Base-by-base conservation (phyloP, 2,888 invertebrate species). In the Odontomyia ornata region DNA sequence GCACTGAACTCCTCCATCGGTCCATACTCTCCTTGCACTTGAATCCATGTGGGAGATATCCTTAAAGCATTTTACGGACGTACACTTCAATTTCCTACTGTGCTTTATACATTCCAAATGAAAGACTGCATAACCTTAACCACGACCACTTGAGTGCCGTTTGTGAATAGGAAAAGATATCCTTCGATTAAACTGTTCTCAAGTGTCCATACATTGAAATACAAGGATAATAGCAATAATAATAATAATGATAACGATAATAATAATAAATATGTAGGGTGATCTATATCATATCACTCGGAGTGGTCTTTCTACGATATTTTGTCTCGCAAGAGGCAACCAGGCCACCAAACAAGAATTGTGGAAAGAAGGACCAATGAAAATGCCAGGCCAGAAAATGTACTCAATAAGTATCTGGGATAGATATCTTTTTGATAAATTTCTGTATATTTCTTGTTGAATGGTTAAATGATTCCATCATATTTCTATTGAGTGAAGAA, bases 121-220 rank as follows among this genome's bases (percentile, higher is more conserved):
- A 25, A 27, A 46, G 69, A 69, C 13, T 46, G 7, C 23, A 43
- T 9, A 18, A 43, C 36, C 36, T 36, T 36, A 36, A 9, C 36
- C 36, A 36, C 9, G 9, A 73, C 36, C 57, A 73, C 73, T 73
- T 71, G 71, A 71, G 27, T 47, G 47, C 25, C 60, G 27, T 52
- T 52, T 9, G 47, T 73, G 52, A 73, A 73, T 57, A 25, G 73
- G 73, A 73, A 36, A 73, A 30, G 73, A 73, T 73, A 73, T 73
- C 60, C 73, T 73, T 73, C 73, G 73, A 73, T 73, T 73, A 73
- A 73, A 73, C 73, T 73, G 73, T 73, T 73, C 73, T 73, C 73
- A 73, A 73, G 73, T 73, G 73, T 56, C 21, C 25, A 57, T 57
- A 73, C 57, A 73, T 18, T 23, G 57, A 60, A 73, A 73, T 57